Base-by-base conservation (phyloP, 2,888 invertebrate species). In the Cephus pulcher region DNA sequence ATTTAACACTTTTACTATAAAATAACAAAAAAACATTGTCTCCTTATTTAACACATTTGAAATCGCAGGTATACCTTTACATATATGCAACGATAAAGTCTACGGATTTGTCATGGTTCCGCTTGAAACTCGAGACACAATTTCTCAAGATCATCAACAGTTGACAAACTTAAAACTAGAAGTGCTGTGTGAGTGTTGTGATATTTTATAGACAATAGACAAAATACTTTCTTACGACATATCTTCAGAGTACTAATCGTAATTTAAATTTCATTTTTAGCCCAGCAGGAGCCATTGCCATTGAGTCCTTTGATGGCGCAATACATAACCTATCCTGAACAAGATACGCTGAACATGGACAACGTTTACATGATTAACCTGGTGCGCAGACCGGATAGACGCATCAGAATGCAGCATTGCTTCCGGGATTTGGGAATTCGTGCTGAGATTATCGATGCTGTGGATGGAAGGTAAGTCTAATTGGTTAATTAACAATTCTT, bases 291-390 rank as follows among this genome's bases (percentile, higher is more conserved):
- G 75, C 86, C 89, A 30, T 84, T 93, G 69, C 85, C 87, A 2
- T 80, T 92, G 34, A 89, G 87, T 73, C 84, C 86, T 32, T 81
- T 82, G 77, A 82, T 92, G 79, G 83, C 86, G 80, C 82, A 86
- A 78, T 93, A 90, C 79, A 87, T 92, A 3, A 81, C 78, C 35
- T 88, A 89, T 85, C 93, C 93, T 0, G 82, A 87, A 23, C 93
- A 93, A 76, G 95, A 95, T 85, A 95, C 94, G 78, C 92, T 96
- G 71, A 95, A 95, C 0, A 94, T 97, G 82, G 95, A 96, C 89
- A 93, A 95, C 88, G 95, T 99, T 76, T 99, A 95, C 89, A 95
- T 99, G 95, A 98, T 99, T 30, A 99, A 99, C 92, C 92, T 99
- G 81, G 93, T 95, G 82, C 93, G 99, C 78, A 93, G 99, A 77